Evolutionary conservation across 2,797 vertebrate species (phyloP).

Genomic region (Argya squamiceps): DNA sequence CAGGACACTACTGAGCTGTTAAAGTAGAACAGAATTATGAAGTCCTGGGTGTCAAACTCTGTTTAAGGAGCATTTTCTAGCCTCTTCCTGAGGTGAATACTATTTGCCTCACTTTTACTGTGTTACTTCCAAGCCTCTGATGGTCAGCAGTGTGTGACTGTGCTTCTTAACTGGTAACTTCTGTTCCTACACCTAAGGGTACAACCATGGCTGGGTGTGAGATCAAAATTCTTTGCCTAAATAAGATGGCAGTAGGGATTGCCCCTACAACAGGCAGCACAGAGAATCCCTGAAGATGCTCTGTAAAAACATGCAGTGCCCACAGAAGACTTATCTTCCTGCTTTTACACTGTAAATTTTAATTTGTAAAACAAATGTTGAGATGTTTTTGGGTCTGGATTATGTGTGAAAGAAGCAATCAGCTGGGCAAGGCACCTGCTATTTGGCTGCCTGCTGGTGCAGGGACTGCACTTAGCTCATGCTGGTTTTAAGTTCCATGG

Average conservation of each 20-base stretch:
- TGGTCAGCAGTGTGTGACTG: background rate
- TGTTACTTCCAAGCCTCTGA: background rate
- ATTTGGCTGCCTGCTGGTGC: background rate
- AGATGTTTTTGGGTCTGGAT: background rate
- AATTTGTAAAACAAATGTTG: background rate
- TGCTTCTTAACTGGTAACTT: background rate
- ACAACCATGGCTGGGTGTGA: background rate
- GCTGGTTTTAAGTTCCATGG: background rate
- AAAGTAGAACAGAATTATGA: background rate
- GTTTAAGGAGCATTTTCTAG: background rate
- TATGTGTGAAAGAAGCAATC: background rate
- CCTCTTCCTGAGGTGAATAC: background rate
- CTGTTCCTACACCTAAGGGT: background rate
- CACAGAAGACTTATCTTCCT: background rate
- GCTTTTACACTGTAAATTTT: background rate
- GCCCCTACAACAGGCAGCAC: background rate
- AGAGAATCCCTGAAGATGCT: background rate
- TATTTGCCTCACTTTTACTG: background rate
- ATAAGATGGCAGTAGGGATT: background rate
- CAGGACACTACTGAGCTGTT: background rate
- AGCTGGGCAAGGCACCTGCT: background rate
- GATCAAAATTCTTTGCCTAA: background rate
- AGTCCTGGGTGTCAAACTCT: background rate
- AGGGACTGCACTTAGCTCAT: background rate
- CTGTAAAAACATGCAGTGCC: background rate